Conservation (phyloP, 2,113 vertebrate species). For the Cyprinodon variegatus region DNA sequence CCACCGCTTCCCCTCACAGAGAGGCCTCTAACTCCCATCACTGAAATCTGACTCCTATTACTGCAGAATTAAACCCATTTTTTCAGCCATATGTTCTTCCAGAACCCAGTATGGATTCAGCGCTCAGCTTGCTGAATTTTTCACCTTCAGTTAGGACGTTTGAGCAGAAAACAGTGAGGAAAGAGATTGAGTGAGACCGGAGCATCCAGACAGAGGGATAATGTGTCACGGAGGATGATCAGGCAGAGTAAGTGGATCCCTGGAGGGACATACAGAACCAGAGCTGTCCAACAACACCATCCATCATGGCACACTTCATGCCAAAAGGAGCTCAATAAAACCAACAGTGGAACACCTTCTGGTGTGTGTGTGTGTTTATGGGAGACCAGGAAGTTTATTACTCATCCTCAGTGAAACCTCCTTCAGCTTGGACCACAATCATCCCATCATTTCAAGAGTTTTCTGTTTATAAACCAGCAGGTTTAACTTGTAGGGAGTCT, state of each 20-base stretch:
- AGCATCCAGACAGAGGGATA: background rate
- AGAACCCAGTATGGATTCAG: background rate
- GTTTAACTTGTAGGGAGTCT: background rate
- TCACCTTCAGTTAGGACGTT: background rate
- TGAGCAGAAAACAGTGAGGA: background rate
- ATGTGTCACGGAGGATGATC: conserved; percentile 25
- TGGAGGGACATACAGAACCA: conserved; percentile 45
- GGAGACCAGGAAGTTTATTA: conserved; percentile 19
- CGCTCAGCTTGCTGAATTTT: too few relatives aligned
- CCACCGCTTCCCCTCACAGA: too few relatives aligned
- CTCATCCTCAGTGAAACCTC: background rate
- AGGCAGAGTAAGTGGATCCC: conserved; percentile 48
- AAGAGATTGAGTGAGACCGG: conserved; percentile 3
- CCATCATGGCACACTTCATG: conserved; percentile 18
- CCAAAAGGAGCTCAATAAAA: conserved; percentile 1
- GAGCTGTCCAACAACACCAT: conserved; percentile 20
- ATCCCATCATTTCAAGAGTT: background rate
- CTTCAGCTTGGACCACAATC: background rate
- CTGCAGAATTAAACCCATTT: too few relatives aligned
- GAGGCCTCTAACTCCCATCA: too few relatives aligned
- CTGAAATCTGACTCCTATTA: too few relatives aligned
- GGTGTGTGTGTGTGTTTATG: background rate
- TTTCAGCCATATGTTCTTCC: background rate
- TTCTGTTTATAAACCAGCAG: background rate
- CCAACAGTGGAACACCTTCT: background rate